phyloP scores from a whole-genome alignment of 2,113 vertebrate species.

The Pelmatolapia mariae region DNA sequence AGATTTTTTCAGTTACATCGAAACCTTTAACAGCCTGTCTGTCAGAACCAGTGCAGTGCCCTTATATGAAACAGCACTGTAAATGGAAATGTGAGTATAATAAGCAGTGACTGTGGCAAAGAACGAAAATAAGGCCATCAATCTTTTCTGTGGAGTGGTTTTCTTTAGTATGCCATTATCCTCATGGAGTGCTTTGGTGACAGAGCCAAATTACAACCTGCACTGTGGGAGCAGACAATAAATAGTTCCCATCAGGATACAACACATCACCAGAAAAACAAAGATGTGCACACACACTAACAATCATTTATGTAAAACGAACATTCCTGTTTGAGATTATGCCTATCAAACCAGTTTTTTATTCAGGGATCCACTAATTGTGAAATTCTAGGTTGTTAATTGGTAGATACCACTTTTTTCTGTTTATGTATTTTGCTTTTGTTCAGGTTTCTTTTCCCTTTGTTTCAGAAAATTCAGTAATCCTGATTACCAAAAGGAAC shows the following conservation, averaged over 20 bases:
- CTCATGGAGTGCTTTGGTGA: conserved; percentile 33
- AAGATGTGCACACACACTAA: background rate
- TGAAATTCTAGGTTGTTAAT: background rate
- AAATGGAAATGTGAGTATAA: conserved; percentile 1
- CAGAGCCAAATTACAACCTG: conserved; percentile 43
- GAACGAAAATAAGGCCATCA: background rate
- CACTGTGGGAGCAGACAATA: conserved; percentile 1
- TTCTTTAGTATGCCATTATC: conserved; percentile 25
- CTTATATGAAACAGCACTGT: background rate
- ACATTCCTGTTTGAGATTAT: background rate
- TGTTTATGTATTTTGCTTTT: background rate
- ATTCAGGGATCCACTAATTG: background rate
- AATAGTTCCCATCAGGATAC: conserved; percentile 16
- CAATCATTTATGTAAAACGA: background rate
- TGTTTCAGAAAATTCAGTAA: background rate
- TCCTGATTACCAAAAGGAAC: background rate
- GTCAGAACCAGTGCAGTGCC: background rate
- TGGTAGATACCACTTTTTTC: background rate
- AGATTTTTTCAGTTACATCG: background rate
- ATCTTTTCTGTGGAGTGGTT: background rate
- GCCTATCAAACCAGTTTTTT: background rate
- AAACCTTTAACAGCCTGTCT: background rate
- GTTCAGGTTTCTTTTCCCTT: background rate
- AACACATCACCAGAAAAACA: background rate
- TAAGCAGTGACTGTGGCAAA: background rate